Percentiles rank a stretch among this genome's conserved stretches.
phyloP scores from a whole-genome alignment of 2,888 invertebrate species.

The Agrilus biguttatus region DNA sequence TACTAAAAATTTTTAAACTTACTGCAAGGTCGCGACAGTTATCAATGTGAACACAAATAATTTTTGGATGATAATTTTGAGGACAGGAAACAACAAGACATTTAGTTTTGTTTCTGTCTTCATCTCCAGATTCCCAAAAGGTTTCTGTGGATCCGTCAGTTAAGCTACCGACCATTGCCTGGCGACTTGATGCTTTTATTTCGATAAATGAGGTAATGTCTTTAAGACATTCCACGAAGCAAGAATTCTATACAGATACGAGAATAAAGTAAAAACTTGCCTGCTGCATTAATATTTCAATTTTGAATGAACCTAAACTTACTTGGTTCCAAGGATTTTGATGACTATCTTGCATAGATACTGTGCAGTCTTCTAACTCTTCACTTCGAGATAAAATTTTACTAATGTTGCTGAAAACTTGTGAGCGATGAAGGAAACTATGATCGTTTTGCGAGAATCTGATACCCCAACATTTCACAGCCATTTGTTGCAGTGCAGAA shows the following conservation, averaged over 20 bases:
- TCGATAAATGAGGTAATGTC: slow-evolving; percentile 67
- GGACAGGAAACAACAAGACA: slow-evolving; percentile 54
- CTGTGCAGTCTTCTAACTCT: slow-evolving; percentile 50
- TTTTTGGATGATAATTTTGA: slow-evolving; percentile 49
- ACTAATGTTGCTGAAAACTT: slow-evolving; percentile 88
- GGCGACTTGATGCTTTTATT: slow-evolving; percentile 81
- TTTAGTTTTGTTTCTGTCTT: slow-evolving; percentile 87
- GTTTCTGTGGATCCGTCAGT: slow-evolving; percentile 93
- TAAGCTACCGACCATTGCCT: slow-evolving; percentile 85
- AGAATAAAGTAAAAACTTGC: slow-evolving; percentile 1
- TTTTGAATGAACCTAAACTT: neutral
- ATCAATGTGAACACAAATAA: slow-evolving; percentile 83
- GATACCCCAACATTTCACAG: slow-evolving; percentile 86
- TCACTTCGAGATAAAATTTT: slow-evolving; percentile 88
- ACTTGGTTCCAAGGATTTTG: slow-evolving; percentile 31
- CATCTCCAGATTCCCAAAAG: slow-evolving; percentile 98
- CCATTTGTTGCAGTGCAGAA: slow-evolving; percentile 79
- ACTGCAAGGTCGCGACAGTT: slow-evolving; percentile 86
- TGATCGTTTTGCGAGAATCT: slow-evolving; percentile 82
- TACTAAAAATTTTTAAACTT: slow-evolving; percentile 23
- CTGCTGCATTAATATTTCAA: neutral
- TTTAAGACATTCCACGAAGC: slow-evolving; percentile 48
- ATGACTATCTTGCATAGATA: slow-evolving; percentile 44
- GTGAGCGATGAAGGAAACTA: slow-evolving; percentile 65
- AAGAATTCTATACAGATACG: slow-evolving; percentile 15